phyloP scores from a whole-genome alignment of 2,888 invertebrate species.

The Machimus atricapillus region DNA sequence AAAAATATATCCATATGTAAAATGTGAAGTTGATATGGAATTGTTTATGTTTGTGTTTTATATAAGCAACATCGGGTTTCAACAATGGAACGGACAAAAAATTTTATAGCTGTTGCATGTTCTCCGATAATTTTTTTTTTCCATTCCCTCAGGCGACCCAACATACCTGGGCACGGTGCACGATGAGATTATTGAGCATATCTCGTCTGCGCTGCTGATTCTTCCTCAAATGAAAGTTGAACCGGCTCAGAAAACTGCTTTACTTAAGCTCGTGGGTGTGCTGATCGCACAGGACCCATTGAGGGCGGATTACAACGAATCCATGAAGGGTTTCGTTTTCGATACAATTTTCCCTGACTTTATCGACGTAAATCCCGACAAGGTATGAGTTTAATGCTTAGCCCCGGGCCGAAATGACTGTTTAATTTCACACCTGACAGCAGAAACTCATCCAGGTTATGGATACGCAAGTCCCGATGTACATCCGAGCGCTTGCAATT shows the following conservation, averaged over 20 bases:
- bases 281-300: neutral
- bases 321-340: conserved; percentile 16
- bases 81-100: too few relatives aligned
- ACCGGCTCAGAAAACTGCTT: conserved; percentile 26
- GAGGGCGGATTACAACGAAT: neutral
- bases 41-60: too few relatives aligned
- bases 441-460: neutral
- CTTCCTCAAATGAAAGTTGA: conserved; percentile 6
- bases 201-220: conserved; percentile 13
- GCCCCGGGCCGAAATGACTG: neutral
- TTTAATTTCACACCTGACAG: neutral
- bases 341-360: conserved; percentile 26
- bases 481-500: conserved; percentile 26
- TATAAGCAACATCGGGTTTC: too few relatives aligned
- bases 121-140: neutral
- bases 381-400: neutral
- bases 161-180: neutral
- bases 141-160: neutral
- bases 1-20: too few relatives aligned
- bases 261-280: conserved; percentile 37
- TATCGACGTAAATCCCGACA: neutral
- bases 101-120: too few relatives aligned
- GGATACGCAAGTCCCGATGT: conserved; percentile 23
- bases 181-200: conserved; percentile 21
- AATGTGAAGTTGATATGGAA: too few relatives aligned